Evolutionary conservation across 2,888 invertebrate genomes (phyloP).

Genomic region (Catocala sponsa): DNA sequence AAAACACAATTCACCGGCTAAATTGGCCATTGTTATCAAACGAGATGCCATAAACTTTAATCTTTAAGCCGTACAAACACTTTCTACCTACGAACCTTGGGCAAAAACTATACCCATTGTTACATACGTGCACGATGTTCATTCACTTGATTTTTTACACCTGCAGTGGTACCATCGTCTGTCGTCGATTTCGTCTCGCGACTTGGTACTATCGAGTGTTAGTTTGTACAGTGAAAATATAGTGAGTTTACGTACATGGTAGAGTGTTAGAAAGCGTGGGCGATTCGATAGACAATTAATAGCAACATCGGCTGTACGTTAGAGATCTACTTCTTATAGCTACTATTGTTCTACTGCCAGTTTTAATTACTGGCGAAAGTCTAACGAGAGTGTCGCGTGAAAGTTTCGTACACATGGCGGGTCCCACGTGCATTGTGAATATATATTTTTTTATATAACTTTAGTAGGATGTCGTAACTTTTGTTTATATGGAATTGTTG

Average conservation of each 20-base stretch:
- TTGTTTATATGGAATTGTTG: constrained; percentile 62
- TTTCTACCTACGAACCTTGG: constrained; percentile 65
- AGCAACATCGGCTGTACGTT: constrained; percentile 73
- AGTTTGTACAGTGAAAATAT: constrained; percentile 63
- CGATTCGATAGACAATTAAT: constrained; percentile 83
- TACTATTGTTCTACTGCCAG: constrained; percentile 82
- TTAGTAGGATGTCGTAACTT: constrained; percentile 64
- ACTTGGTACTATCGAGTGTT: constrained; percentile 45
- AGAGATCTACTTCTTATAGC: constrained; percentile 79
- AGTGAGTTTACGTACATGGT: constrained; percentile 67
- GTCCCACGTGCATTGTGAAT: constrained; percentile 70
- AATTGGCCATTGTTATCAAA: constrained; percentile 66
- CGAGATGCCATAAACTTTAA: constrained; percentile 60
- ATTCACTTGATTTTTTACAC: constrained; percentile 68
- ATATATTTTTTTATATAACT: constrained; percentile 63
- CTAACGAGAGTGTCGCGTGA: constrained; percentile 80
- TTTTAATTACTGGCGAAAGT: constrained; percentile 87
- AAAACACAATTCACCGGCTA: constrained; percentile 54
- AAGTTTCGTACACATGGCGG: constrained; percentile 71
- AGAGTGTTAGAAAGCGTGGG: constrained; percentile 82
- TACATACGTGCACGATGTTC: constrained; percentile 61
- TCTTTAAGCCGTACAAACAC: constrained; percentile 63
- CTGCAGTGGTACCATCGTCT: constrained; percentile 52
- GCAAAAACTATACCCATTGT: constrained; percentile 69
- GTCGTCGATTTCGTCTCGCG: constrained; percentile 43